These are phyloP conservation scores for Yponomeuta cagnagella DNA, from an alignment of 2,888 invertebrate genomes.

Conservation along the genomic window DNA sequence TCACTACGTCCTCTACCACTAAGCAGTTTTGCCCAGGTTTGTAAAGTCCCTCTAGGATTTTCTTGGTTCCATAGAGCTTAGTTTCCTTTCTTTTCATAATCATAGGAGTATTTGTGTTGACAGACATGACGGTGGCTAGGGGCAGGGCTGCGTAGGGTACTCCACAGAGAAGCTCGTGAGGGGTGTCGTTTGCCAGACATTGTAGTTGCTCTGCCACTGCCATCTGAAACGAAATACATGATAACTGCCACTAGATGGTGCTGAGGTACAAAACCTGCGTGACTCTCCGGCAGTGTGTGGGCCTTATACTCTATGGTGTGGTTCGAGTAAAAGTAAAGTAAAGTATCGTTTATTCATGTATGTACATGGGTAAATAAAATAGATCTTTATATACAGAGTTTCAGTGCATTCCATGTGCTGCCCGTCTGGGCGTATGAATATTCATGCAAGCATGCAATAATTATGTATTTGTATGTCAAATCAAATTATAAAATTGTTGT, in stretches of 20 bases:
- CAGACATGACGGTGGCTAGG: conserved; percentile 89
- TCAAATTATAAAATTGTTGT: too few species aligned
- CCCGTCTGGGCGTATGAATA: too few species aligned
- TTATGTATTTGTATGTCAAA: too few species aligned
- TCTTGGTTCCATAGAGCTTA: conserved; percentile 96
- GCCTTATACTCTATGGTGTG: too few species aligned
- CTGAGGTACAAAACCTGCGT: neutral
- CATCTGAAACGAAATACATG: conserved; percentile 35
- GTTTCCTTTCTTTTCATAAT: conserved; percentile 94
- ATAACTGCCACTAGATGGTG: neutral
- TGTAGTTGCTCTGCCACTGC: conserved; percentile 51
- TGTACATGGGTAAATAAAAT: too few species aligned
- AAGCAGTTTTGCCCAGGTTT: conserved; percentile 81
- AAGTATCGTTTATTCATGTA: too few species aligned
- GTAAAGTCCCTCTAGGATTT: conserved; percentile 92
- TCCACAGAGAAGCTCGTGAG: conserved; percentile 88
- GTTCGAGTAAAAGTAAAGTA: too few species aligned
- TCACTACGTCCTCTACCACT: conserved; percentile 95
- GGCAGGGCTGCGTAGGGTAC: conserved; percentile 98
- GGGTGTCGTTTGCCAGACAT: conserved; percentile 41
- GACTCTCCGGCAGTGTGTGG: neutral
- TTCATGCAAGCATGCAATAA: too few species aligned
- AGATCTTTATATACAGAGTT: too few species aligned
- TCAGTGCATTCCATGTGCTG: too few species aligned
- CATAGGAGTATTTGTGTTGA: conserved; percentile 86